These are phyloP conservation scores for Malurus alboscapulatus DNA, from an alignment of 2,113 vertebrate genomes.

Conservation along the genomic window DNA sequence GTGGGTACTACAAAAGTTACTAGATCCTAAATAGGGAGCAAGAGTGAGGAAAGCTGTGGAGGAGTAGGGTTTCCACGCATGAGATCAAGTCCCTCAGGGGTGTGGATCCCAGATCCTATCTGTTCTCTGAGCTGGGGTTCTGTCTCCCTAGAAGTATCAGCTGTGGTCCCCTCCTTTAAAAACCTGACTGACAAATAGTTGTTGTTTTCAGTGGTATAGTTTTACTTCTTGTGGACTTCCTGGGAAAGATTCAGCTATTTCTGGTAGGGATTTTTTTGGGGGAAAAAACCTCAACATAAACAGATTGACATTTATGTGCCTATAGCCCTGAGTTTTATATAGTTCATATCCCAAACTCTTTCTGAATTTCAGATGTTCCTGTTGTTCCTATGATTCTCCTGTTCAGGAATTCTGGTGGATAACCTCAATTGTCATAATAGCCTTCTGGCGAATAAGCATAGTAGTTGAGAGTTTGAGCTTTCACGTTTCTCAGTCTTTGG, in stretches of 20 bases:
- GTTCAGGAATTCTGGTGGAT: neutral
- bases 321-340: neutral
- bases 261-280: neutral
- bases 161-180: neutral
- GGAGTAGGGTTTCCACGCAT: neutral
- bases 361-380: neutral
- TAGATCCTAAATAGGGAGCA: neutral
- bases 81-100: neutral
- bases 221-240: neutral
- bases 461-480: neutral
- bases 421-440: neutral
- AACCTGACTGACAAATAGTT: neutral
- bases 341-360: neutral
- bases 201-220: neutral
- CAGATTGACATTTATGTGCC: neutral
- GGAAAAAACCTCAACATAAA: neutral
- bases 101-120: neutral
- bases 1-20: neutral
- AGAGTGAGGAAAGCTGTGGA: neutral
- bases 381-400: neutral
- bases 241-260: neutral
- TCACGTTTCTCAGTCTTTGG: neutral
- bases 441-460: neutral
- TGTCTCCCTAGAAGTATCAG: neutral
- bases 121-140: neutral